Percentiles rank a stretch among this genome's conserved stretches.
Conservation (phyloP, 2,888 invertebrate species). For the Drosophila emarginata region DNA sequence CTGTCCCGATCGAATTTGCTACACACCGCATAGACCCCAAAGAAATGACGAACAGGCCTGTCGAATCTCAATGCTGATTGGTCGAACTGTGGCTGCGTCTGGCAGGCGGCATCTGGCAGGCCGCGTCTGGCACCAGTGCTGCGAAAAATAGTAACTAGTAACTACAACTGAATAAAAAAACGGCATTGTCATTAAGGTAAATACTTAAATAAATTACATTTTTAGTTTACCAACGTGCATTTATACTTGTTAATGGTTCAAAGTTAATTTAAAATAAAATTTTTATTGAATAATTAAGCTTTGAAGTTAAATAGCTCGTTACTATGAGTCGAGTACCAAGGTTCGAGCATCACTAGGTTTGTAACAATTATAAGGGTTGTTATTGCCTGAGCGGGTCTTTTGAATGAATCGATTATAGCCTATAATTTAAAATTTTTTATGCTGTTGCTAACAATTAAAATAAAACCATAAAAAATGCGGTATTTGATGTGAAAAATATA, state of each 20-base stretch:
- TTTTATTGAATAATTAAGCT: background rate
- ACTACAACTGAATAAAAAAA: background rate
- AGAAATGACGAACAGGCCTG: conserved; percentile 19
- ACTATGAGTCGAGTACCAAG: background rate
- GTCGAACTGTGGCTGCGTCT: conserved; percentile 51
- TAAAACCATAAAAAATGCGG: too few relatives aligned
- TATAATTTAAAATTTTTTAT: background rate
- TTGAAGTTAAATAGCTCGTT: background rate
- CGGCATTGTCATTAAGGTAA: background rate
- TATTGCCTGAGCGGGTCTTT: background rate
- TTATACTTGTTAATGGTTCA: background rate
- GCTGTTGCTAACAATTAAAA: too few relatives aligned
- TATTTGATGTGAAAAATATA: too few relatives aligned
- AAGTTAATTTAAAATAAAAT: background rate
- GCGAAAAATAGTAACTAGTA: background rate
- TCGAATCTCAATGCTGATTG: conserved; percentile 44
- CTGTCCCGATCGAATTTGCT: conserved; percentile 47
- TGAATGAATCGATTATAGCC: background rate
- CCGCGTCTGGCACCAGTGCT: conserved; percentile 58
- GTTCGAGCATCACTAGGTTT: background rate
- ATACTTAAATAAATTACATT: background rate
- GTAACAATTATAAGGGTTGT: background rate
- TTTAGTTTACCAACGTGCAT: background rate
- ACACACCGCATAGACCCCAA: conserved; percentile 32
- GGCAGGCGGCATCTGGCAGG: conserved; percentile 66